These are phyloP conservation scores for Pipistrellus pipistrellus DNA, from an alignment of 2,797 vertebrate species.

Conservation along the genomic window DNA sequence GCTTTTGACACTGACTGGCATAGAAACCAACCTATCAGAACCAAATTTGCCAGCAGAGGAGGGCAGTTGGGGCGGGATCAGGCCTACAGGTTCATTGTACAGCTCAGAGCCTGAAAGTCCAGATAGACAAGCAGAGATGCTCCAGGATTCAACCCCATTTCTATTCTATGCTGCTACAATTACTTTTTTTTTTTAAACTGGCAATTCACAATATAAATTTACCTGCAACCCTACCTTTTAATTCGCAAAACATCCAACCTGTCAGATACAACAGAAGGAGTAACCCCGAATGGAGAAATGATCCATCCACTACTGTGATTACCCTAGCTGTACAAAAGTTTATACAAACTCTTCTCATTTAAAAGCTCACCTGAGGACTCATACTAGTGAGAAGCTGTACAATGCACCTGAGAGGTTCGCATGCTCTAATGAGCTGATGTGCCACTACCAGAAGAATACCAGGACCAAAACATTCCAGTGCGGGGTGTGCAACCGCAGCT, in stretches of 20 bases:
- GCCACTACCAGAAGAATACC: conserved; percentile 98
- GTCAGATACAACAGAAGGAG: conserved; percentile 94
- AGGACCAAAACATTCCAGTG: conserved; percentile 98
- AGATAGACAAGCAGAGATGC: conserved; percentile 94
- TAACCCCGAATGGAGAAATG: conserved; percentile 98
- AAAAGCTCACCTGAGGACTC: conserved; percentile 98
- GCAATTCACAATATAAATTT: conserved; percentile 91
- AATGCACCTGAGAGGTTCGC: conserved; percentile 98
- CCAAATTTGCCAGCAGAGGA: too few species aligned
- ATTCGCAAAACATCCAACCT: conserved; percentile 89
- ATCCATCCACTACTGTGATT: conserved; percentile 97
- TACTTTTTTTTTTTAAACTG: conserved; percentile 92
- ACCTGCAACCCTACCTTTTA: conserved; percentile 90
- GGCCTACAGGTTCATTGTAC: too few species aligned
- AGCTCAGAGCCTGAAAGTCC: conserved; percentile 96
- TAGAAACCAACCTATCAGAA: too few species aligned
- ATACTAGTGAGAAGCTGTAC: conserved; percentile 98
- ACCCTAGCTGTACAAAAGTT: conserved; percentile 96
- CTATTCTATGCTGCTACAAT: conserved; percentile 96
- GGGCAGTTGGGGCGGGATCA: too few species aligned
- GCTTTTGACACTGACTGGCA: too few species aligned
- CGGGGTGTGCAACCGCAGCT: conserved; percentile 95
- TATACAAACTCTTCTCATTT: conserved; percentile 99
- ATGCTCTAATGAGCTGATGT: conserved; percentile 96
- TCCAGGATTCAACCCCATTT: conserved; percentile 95